These are phyloP conservation scores for Tympanoctomys barrerae DNA, from an alignment of 2,797 vertebrate species.

Conservation along the genomic window DNA sequence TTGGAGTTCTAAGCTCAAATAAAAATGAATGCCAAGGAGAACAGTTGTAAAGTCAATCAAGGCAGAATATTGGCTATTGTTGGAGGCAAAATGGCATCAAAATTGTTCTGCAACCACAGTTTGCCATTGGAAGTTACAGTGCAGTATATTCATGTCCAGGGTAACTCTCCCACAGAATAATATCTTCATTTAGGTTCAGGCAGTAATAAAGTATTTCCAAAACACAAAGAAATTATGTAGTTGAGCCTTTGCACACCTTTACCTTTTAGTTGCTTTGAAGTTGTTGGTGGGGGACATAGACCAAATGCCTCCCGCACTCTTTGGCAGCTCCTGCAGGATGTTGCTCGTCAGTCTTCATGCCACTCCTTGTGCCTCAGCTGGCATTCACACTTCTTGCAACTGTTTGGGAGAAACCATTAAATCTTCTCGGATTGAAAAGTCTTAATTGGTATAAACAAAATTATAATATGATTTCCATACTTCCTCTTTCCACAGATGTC, in stretches of 20 bases:
- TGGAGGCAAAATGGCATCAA: neutral
- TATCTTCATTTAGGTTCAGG: conserved; percentile 37
- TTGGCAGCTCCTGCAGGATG: neutral
- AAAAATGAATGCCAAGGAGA: conserved; percentile 57
- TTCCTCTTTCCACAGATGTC: neutral
- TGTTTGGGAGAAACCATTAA: conserved; percentile 52
- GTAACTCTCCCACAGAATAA: conserved; percentile 4
- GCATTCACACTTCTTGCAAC: conserved; percentile 58
- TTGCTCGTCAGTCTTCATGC: neutral
- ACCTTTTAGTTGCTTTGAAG: neutral
- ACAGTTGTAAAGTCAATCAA: conserved; percentile 12
- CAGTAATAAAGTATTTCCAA: neutral
- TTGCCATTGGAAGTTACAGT: neutral
- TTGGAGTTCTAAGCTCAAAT: conserved; percentile 16
- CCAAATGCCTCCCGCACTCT: neutral
- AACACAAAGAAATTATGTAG: neutral
- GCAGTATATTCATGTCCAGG: neutral
- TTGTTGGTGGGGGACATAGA: neutral
- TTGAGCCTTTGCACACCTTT: neutral
- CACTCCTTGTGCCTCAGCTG: conserved; percentile 43
- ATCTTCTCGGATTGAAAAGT: conserved; percentile 39
- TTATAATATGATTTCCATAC: conserved; percentile 59
- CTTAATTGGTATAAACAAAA: conserved; percentile 73
- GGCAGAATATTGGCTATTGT: conserved; percentile 20
- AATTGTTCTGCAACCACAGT: conserved; percentile 52